Conservation (phyloP, 2,888 invertebrate genomes). For the Kuschelorhynchus macadamiae region DNA sequence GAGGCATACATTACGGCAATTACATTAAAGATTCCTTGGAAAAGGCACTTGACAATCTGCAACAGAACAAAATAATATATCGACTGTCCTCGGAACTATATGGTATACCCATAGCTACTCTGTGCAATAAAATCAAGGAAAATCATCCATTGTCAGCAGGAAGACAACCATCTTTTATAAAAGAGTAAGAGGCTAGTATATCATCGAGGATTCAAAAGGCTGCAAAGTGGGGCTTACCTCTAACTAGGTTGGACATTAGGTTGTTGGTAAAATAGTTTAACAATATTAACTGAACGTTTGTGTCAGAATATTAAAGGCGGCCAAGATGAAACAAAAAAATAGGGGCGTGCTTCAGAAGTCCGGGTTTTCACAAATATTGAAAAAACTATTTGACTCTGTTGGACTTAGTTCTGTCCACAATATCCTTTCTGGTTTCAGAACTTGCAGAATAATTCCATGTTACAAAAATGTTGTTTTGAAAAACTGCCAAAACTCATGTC, state of each 20-base stretch:
- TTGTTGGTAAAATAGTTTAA: constrained; percentile 5
- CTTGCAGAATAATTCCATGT: background rate
- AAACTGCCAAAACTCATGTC: background rate
- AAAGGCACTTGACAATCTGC: too few species aligned
- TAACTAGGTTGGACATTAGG: constrained; percentile 12
- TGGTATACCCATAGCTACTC: too few species aligned
- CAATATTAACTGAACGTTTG: constrained; percentile 10
- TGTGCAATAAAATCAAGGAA: too few species aligned
- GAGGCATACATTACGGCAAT: too few species aligned
- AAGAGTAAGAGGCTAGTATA: too few species aligned
- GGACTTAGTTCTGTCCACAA: background rate
- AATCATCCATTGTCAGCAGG: too few species aligned
- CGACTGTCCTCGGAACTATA: too few species aligned
- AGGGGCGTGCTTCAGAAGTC: constrained; percentile 8
- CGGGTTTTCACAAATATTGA: constrained; percentile 6
- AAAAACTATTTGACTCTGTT: constrained; percentile 1
- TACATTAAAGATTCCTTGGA: too few species aligned
- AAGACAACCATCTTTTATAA: too few species aligned
- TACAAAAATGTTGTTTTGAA: constrained; percentile 9
- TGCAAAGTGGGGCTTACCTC: constrained; percentile 22
- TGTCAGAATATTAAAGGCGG: background rate
- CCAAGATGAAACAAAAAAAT: constrained; percentile 5
- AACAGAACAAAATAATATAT: too few species aligned
- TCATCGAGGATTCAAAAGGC: background rate
- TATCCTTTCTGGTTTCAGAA: constrained; percentile 8